Evolutionary conservation across 1,140 invertebrate genomes (phyloP).

Genomic region (Schlechtendalia chinensis): DNA sequence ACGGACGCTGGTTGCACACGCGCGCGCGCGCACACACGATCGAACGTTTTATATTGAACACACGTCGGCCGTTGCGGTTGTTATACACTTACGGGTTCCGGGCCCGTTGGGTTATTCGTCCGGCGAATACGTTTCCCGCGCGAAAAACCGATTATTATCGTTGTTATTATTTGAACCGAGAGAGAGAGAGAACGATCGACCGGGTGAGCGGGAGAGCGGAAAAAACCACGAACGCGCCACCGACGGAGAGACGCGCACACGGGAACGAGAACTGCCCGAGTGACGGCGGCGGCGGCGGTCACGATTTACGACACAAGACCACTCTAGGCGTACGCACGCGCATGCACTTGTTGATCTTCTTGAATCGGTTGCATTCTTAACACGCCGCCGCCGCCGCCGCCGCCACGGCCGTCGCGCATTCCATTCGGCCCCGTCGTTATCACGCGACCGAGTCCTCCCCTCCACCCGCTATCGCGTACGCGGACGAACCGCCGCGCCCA

Average conservation of each 20-base stretch:
- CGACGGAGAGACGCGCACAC: background rate
- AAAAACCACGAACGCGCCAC: background rate
- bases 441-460: background rate
- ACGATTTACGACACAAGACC: conserved; percentile 38
- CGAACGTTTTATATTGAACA: no score
- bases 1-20: background rate
- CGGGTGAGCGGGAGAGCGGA: no score
- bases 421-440: conserved; percentile 23
- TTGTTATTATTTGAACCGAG: no score
- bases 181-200: no score
- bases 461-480: no score
- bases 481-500: background rate
- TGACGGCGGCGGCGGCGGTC: background rate
- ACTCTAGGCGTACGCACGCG: conserved; percentile 9
- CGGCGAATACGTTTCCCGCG: no score
- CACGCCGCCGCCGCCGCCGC: conserved; percentile 13
- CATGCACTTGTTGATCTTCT: conserved; percentile 36
- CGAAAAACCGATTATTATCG: no score
- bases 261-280: conserved; percentile 36
- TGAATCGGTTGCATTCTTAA: conserved; percentile 48
- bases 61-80: no score
- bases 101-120: no score
- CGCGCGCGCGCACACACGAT: background rate
- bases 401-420: conserved; percentile 3
- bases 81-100: no score